Base-by-base conservation (phyloP, 2,888 invertebrate species). In the Eupeodes latifasciatus region DNA sequence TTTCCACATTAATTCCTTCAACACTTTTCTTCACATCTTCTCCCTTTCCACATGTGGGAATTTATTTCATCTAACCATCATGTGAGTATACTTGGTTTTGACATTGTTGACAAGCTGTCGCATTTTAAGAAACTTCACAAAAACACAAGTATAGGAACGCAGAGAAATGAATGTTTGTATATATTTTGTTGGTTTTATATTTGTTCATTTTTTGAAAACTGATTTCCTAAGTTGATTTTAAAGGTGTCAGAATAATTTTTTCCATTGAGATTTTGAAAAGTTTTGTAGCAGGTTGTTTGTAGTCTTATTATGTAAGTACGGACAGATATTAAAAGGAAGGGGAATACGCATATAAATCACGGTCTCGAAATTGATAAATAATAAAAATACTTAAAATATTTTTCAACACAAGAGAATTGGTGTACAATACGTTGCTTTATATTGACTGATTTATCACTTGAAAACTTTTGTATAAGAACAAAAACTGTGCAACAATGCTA, bases 1-100 rank as follows among this genome's bases (percentile, higher is more conserved):
- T 40, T 40, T 40, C 5, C 9, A 5, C 40, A 40, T 40, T 40
- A 5, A 40, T 40, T 40, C 9, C 40, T 40, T 40, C 9, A 40
- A 40, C 40, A 40, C 40, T 40, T 9, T 40, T 40, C 27, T 27
- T 27, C 27, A 27, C 27, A 27, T 27, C 27, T 40, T 40, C 40
- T 40, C 5, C 5, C 3, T 34, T 6, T 11, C 14, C 36, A 14
- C 36, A n/a, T 61, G 10, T n/a, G 36, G 36, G 36, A 61, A 12
- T 61, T 12, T 61, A 34, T n/a, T 34, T 36, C 36, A 36, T 36
- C 4, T 9, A 7, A 7, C 7, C 16, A 53, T 19, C 16, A 27
- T 57, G 55, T 57, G 36, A 40, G 61, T n/a, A 14, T n/a, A 36
- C 14, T 61, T 61, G 61, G 61, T n/a, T 61, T 61, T 61, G 61